Evolutionary conservation across 2,888 invertebrate species (phyloP).

Genomic region (Falcaria lacertinaria): DNA sequence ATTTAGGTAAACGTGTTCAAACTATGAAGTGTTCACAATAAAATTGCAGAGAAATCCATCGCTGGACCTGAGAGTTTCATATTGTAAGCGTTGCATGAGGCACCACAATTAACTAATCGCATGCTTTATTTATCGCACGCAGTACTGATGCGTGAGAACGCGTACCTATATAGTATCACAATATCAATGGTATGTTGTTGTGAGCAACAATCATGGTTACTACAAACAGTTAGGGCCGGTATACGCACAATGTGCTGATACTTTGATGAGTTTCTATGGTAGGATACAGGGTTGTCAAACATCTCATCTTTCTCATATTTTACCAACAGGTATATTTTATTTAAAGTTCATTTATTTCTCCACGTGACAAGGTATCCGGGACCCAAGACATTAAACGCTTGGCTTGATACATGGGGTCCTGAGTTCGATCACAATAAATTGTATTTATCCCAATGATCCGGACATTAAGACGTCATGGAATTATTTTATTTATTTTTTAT

Average conservation of each 20-base stretch:
- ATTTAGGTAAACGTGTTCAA: no score
- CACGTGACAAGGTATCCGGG: no score
- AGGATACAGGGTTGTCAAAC: neutral
- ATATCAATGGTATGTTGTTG: neutral
- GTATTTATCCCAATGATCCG: no score
- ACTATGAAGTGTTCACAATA: neutral
- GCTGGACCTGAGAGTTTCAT: neutral
- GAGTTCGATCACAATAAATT: no score
- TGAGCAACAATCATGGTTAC: neutral
- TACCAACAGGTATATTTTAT: neutral
- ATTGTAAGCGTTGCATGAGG: neutral
- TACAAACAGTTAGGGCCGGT: conserved; percentile 3
- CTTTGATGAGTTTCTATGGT: neutral
- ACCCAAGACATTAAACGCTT: no score
- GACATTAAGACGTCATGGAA: no score
- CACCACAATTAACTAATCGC: conserved; percentile 13
- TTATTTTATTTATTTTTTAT: no score
- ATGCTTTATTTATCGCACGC: conserved; percentile 19
- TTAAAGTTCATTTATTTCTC: neutral
- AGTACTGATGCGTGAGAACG: conserved; percentile 21
- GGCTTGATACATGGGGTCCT: no score
- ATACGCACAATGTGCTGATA: neutral
- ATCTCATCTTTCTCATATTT: neutral
- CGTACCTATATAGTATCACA: conserved; percentile 16
- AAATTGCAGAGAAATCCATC: neutral